Base-by-base conservation (phyloP, 2,888 invertebrate genomes). In the Pandemis corylana region DNA sequence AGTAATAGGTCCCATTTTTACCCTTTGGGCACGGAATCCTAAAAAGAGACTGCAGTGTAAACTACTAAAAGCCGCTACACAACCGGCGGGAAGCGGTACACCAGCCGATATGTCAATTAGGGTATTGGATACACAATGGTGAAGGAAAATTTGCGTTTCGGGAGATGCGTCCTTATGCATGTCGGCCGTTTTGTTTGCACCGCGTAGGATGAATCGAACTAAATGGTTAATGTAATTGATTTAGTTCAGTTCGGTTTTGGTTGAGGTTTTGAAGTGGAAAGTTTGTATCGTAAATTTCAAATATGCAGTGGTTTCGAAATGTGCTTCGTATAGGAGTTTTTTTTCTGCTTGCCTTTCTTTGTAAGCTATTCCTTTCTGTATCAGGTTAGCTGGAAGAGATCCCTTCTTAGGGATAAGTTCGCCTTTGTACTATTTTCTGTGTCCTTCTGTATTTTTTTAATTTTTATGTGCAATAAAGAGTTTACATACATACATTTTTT, bases 61-160 rank as follows among this genome's bases (percentile, higher is more conserved):
- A 44, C 42, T 28, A 62, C 15, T 2, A 36, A 13, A n/a, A 49
- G 42, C 61, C 59, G 28, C 64, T 51, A 75, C 67, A 46, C 46
- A 68, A 68, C 44, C 77, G 80, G 77, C 80, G 78, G 82, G 80
- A 84, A 81, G 78, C 82, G 83, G 82, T 80, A 78, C 81, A 80
- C 81, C 76, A 77, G 81, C 83, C 84, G 86, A 87, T 87, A 84
- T 85, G 88, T 89, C 90, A 90, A 90, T 91, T 90, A 90, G 84
- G 84, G 85, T 89, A 90, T 89, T 87, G 88, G 83, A 81, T 79
- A 79, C 81, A 78, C 73, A 59, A 59, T 49, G 46, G 44, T 46
- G 41, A 28, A 53, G 62, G 66, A 63, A 67, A 71, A 67, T 66
- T 67, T 75, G 61, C 64, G 36, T 62, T 41, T 56, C 44, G 56